phyloP scores from a whole-genome alignment of 2,797 vertebrate genomes.

The Paedocypris micromegethes region DNA sequence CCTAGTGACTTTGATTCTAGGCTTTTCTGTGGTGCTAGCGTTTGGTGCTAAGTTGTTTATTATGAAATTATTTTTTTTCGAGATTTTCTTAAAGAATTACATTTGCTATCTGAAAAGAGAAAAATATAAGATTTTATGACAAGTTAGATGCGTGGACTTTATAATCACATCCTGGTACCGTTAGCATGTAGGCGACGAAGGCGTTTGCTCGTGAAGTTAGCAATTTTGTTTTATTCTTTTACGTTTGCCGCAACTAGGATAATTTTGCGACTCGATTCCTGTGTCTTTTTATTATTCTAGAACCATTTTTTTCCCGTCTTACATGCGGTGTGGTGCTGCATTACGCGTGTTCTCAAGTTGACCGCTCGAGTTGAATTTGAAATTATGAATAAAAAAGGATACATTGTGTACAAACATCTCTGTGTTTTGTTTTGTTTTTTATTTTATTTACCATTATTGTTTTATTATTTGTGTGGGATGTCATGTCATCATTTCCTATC shows the following conservation, averaged over 20 bases:
- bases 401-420: conserved; percentile 53
- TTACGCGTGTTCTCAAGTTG: background rate
- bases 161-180: conserved; percentile 27
- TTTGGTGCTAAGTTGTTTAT: conserved; percentile 68
- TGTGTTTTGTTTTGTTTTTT: background rate
- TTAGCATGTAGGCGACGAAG: conserved; percentile 19
- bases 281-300: too few relatives aligned
- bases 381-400: conserved; percentile 62
- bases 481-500: too few relatives aligned
- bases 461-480: background rate
- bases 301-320: too few relatives aligned
- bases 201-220: conserved; percentile 34
- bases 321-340: too few relatives aligned
- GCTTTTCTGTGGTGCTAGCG: conserved; percentile 60
- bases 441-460: background rate
- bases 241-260: conserved; percentile 30
- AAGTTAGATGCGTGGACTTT: conserved; percentile 24
- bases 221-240: conserved; percentile 14
- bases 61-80: conserved; percentile 41
- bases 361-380: conserved; percentile 64
- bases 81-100: conserved; percentile 41
- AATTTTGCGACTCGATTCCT: too few relatives aligned
- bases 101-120: conserved; percentile 40
- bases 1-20: too few relatives aligned
- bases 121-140: conserved; percentile 44